Conservation (phyloP, 2,888 invertebrate genomes). For the Troilus luridus region DNA sequence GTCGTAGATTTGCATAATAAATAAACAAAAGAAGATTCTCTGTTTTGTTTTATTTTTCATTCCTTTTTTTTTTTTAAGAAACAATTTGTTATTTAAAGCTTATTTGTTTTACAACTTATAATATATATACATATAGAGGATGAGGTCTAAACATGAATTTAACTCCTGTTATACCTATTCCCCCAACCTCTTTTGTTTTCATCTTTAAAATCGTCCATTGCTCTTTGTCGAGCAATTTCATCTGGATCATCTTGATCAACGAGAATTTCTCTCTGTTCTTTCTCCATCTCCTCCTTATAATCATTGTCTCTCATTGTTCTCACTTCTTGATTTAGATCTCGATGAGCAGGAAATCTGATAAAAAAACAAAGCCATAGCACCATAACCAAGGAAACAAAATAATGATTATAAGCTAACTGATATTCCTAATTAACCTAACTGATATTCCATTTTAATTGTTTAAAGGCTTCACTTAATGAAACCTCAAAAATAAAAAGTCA, state of each 20-base stretch:
- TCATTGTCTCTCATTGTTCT: constrained; percentile 64
- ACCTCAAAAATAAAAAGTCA: too few species aligned
- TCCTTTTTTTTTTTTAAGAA: not conserved
- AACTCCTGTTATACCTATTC: constrained; percentile 73
- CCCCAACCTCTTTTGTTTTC: constrained; percentile 90
- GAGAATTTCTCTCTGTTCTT: constrained; percentile 75
- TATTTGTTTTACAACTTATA: constrained; percentile 52
- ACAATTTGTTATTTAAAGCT: not conserved
- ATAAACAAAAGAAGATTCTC: not conserved
- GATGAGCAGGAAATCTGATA: constrained; percentile 65
- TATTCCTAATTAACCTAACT: not conserved
- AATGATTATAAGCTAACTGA: too few species aligned
- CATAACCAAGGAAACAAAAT: not conserved
- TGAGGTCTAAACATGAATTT: constrained; percentile 8
- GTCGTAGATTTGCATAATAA: not conserved
- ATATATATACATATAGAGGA: not conserved
- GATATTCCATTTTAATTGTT: not conserved
- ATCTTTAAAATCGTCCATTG: constrained; percentile 91
- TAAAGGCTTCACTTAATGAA: too few species aligned
- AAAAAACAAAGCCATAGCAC: constrained; percentile 31
- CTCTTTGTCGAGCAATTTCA: constrained; percentile 76
- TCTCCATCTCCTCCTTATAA: constrained; percentile 72
- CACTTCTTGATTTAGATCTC: constrained; percentile 65
- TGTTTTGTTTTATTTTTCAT: not conserved
- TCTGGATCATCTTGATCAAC: constrained; percentile 83